A percentile compares a stretch with the other conserved stretches of the same genome.
These are phyloP conservation scores for Brachypterus glaber DNA, from an alignment of 2,888 invertebrate genomes.

Conservation along the genomic window DNA sequence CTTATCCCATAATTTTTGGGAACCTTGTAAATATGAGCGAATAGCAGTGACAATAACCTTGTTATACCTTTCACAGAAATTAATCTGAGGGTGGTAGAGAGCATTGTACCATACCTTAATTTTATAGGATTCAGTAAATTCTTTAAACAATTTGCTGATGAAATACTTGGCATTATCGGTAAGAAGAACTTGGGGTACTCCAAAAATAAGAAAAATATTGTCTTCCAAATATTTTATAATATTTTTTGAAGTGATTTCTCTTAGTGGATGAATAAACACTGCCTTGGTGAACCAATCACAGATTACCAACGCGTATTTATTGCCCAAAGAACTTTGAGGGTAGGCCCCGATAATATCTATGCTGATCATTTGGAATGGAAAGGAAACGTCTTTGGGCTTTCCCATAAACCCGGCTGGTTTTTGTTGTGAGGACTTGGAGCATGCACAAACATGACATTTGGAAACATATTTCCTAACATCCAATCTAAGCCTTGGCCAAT, in stretches of 20 bases:
- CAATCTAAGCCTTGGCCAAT: conserved; percentile 18
- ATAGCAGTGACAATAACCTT: conserved; percentile 25
- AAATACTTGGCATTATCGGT: conserved; percentile 22
- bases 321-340: neutral
- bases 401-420: conserved; percentile 7
- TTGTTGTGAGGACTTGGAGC: conserved; percentile 16
- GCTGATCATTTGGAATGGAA: conserved; percentile 5
- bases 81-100: conserved; percentile 28
- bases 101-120: conserved; percentile 22
- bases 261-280: too few species aligned
- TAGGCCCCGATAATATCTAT: conserved; percentile 5
- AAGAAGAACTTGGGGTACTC: conserved; percentile 16
- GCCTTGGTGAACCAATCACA: too few species aligned
- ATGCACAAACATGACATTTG: conserved; percentile 19
- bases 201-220: too few species aligned
- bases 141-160: conserved; percentile 11
- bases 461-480: conserved; percentile 16
- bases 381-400: conserved; percentile 1
- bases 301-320: conserved; percentile 3
- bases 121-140: conserved; percentile 8
- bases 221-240: too few species aligned
- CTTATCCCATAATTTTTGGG: conserved; percentile 23
- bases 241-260: conserved; percentile 8
- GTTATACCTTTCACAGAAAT: conserved; percentile 30
- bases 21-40: conserved; percentile 19